Base-by-base conservation (phyloP, 1,140 invertebrate species). In the Trypoxylus dichotomus region DNA sequence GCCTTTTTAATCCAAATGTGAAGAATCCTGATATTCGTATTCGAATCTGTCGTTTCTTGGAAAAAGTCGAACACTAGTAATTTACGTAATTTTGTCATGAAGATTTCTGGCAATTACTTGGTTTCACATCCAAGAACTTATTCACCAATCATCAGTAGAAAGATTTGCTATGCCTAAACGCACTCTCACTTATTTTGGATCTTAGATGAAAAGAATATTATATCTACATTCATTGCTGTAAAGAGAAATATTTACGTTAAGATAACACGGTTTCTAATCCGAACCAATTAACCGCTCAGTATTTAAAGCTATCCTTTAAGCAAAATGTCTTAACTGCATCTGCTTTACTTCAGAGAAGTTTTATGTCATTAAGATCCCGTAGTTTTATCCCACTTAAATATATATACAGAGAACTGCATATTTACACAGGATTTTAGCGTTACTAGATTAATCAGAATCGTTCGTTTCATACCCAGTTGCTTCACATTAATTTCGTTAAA, bases 321-420 rank as follows among this genome's bases (percentile, higher is more conserved):
- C 19, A 19, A 19, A 54, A 54, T n/a, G 10, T 37, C 10, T 37
- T 19, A 54, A 1, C 6, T 54, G 24, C 60, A 68, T 68, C 60
- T 68, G 60, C 11, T 68, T 25, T 10, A 29, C 24, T 24, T 68
- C 60, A 68, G 24, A 68, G 11, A 27, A 68, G 8, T 8, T 29
- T 68, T 27, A 29, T 24, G 21, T 68, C 21, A 24, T 24, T 68
- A 25, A 25, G 7, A 68, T 1, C 21, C 10, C 27, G 24, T 68
- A 24, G 11, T 11, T 27, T 11, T 68, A 68, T 68, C 19, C 60
- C 11, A 8, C 11, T 29, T 27, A 68, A 68, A 68, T 29, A 29
- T 29, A 68, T 15, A 25, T 24, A 68, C 60, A 27, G 24, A 68
- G 19, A 68, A 68, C 24, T 68, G 60, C 60, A 68, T 68, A 68